Evolutionary conservation across 1,140 invertebrate species (phyloP).

Genomic region (Anoplophora glabripennis): DNA sequence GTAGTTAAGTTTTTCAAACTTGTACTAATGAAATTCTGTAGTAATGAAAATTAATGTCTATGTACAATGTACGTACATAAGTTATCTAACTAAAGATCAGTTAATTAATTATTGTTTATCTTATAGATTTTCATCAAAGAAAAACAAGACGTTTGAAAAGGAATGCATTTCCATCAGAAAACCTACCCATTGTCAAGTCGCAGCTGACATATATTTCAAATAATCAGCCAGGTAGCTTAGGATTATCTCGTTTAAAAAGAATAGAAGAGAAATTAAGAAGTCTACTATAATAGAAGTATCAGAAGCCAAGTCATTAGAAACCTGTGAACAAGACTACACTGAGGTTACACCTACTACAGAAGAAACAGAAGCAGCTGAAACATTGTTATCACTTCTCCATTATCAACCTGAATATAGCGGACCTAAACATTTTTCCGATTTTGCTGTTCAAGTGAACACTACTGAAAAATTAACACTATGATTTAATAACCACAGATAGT

Average conservation of each 20-base stretch:
- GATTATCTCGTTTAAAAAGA: not conserved
- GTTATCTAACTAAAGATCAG: no score
- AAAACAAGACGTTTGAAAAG: not conserved
- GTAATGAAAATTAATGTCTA: no score
- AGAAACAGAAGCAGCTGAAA: no score
- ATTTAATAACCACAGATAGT: not conserved
- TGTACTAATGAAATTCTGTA: no score
- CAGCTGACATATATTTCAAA: not conserved
- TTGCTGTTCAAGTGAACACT: not conserved
- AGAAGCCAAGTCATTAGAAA: no score
- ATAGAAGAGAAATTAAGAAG: not conserved
- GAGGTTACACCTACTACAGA: no score
- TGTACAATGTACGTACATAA: no score
- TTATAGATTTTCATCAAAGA: not conserved
- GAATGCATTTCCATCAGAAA: not conserved
- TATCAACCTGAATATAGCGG: no score
- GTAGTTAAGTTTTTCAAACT: no score
- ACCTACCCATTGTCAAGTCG: not conserved
- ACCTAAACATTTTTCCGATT: no score
- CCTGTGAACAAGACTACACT: no score
- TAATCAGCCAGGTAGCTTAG: not conserved
- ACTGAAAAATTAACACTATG: not conserved
- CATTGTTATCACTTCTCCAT: no score
- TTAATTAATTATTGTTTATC: conserved; percentile 2
- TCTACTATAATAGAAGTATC: not conserved